Conservation (phyloP, 1,140 invertebrate genomes). For the Physella acuta region DNA sequence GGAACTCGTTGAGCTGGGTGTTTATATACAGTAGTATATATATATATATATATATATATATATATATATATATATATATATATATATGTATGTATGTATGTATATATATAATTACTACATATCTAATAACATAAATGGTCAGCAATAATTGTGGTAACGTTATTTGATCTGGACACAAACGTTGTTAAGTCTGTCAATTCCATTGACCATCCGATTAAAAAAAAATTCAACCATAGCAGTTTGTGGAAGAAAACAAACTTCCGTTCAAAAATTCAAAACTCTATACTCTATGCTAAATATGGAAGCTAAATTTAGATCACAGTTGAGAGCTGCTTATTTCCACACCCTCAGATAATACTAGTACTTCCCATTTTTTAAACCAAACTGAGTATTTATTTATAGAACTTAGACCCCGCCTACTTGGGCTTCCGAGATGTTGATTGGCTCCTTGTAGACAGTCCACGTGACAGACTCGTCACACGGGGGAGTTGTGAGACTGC, state of each 20-base stretch:
- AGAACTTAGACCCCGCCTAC: slow-evolving; percentile 58
- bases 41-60: too few relatives aligned
- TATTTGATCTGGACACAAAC: not conserved
- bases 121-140: too few relatives aligned
- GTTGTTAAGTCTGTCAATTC: not conserved
- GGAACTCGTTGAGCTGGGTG: not conserved
- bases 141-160: too few relatives aligned
- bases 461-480: slow-evolving; percentile 74
- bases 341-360: not conserved
- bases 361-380: not conserved
- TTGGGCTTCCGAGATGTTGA: slow-evolving; percentile 74
- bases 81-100: too few relatives aligned
- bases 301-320: not conserved
- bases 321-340: not conserved
- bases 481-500: slow-evolving; percentile 74
- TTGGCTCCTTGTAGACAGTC: slow-evolving; percentile 71
- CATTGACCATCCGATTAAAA: not conserved
- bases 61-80: too few relatives aligned
- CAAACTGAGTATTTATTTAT: not conserved
- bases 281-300: not conserved
- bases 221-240: not conserved
- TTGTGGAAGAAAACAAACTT: not conserved
- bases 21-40: too few relatives aligned
- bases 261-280: not conserved
- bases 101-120: too few relatives aligned